Evolutionary conservation across 2,888 invertebrate species (phyloP), one percentile per base, ranked within the genome.

Genomic region (Tenthredo amoena): DNA sequence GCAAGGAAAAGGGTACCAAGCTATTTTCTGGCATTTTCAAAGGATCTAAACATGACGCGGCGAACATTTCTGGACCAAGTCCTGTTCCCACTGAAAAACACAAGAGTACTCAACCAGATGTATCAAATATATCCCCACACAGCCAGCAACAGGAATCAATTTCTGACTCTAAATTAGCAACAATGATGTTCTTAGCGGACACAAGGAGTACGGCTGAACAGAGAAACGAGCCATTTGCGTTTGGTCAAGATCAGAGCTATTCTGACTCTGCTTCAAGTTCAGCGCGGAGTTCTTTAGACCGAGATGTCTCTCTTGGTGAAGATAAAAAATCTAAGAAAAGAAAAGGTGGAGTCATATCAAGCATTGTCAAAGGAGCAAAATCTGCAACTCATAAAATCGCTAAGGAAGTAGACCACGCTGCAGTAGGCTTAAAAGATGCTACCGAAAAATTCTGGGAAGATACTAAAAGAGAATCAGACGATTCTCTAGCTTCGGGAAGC

Each of bases 11-110:
- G 62, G 77, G 85, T 37, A 85, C 88, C 4, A 89, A 90, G 1
- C 89, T 91, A 40, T 86, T 91, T 5, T 89, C 90, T 0, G 89
- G 90, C 5, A 87, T 91, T 18, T 89, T 91, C 6, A 91, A 91
- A 71, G 88, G 90, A 12, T 88, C 87, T 0, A 91, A 91, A 68
- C 89, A 90, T 31, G 84, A 77, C 65, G 4, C 47, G 4, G 40
- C 18, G 68, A 85, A 47, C 12, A 65, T 47, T 77, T 31, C 62
- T 21, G 68, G 7, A 58, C 10, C 58, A 55, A 77, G 55, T 40
- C 31, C 81, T 37, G 55, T 31, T n/a, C n/a, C n/a, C 31, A 6
- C 40, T 62, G 81, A 37, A 26, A 40, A 81, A 81, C 81, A 81
- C 7, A 50, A 77, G 37, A n/a, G 18, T n/a, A 77, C 77, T 34